Evolutionary conservation across 2,888 invertebrate species (phyloP).

Genomic region (Tortrix viridana): DNA sequence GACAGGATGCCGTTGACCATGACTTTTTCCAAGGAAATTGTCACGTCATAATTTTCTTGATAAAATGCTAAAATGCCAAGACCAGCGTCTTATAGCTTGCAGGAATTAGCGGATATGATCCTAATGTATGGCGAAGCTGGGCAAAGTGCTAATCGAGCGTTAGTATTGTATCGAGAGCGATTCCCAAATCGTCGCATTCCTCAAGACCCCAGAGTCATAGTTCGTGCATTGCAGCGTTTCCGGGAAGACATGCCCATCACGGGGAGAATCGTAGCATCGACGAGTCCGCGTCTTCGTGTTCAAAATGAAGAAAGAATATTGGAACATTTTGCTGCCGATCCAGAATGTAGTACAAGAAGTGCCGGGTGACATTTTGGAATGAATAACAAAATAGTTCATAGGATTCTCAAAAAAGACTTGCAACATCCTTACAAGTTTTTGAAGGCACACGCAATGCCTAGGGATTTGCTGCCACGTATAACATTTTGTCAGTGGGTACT

Average conservation of each 20-base stretch:
- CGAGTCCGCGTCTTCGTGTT: conserved; percentile 3
- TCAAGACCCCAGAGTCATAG: conserved; percentile 12
- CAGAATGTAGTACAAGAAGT: conserved; percentile 10
- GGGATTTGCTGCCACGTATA: not conserved
- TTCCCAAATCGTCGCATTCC: conserved; percentile 16
- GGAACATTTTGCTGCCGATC: conserved; percentile 9
- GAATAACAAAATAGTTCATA: conserved; percentile 8
- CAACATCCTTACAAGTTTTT: conserved; percentile 16
- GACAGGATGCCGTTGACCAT: not conserved
- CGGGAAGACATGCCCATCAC: conserved; percentile 15
- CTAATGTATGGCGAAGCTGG: conserved; percentile 14
- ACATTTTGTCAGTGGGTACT: conserved; percentile 3
- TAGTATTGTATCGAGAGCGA: conserved; percentile 11
- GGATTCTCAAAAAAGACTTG: conserved; percentile 6
- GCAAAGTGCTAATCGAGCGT: conserved; percentile 5
- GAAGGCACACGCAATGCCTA: conserved; percentile 7
- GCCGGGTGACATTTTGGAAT: conserved; percentile 11
- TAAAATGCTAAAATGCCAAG: too few relatives aligned
- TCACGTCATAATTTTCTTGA: too few relatives aligned
- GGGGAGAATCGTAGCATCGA: conserved; percentile 7
- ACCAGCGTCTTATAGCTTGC: too few relatives aligned
- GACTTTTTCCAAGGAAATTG: not conserved
- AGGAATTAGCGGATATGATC: conserved; percentile 11
- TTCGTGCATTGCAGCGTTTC: conserved; percentile 1
- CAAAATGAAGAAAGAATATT: conserved; percentile 5